These are phyloP conservation scores for Cyphomyrmex costatus DNA, from an alignment of 1,140 invertebrate genomes.

Conservation along the genomic window DNA sequence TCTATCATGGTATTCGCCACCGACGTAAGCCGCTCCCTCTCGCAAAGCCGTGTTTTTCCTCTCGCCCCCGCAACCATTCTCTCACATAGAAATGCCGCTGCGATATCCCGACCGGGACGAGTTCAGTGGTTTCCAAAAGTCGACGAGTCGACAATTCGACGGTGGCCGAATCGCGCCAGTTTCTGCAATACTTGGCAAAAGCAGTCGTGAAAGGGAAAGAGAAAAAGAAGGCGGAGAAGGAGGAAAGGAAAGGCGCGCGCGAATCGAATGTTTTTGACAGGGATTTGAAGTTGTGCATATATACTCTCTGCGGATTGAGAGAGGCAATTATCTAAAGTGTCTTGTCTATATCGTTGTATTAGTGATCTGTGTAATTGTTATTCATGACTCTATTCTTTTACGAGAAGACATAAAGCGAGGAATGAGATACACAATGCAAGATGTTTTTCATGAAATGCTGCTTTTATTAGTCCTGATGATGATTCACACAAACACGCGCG, in stretches of 20 bases:
- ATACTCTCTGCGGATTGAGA: not conserved
- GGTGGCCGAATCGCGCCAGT: constrained; percentile 54
- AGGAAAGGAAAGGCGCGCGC: not conserved
- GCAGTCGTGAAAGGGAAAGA: not conserved
- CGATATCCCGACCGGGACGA: constrained; percentile 69
- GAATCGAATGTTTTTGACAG: constrained; percentile 24
- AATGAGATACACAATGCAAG: not conserved
- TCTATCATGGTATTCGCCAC: constrained; percentile 63
- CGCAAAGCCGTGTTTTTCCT: constrained; percentile 33
- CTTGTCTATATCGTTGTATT: not conserved
- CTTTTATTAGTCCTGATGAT: not conserved
- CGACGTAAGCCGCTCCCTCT: constrained; percentile 58
- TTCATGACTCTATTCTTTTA: constrained; percentile 3
- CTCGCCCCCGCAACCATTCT: constrained; percentile 67
- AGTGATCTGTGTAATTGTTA: not conserved
- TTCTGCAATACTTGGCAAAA: constrained; percentile 54
- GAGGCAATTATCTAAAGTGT: constrained; percentile 4
- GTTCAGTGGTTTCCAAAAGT: constrained; percentile 75
- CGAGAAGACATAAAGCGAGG: not conserved
- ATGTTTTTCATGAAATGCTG: not conserved
- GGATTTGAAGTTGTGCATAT: constrained; percentile 6
- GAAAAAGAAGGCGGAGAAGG: not conserved
- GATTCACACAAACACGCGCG: not conserved
- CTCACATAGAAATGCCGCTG: constrained; percentile 68
- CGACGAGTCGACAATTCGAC: constrained; percentile 69